Conservation (phyloP, 2,113 vertebrate species). For the Dasyprocta punctata region DNA sequence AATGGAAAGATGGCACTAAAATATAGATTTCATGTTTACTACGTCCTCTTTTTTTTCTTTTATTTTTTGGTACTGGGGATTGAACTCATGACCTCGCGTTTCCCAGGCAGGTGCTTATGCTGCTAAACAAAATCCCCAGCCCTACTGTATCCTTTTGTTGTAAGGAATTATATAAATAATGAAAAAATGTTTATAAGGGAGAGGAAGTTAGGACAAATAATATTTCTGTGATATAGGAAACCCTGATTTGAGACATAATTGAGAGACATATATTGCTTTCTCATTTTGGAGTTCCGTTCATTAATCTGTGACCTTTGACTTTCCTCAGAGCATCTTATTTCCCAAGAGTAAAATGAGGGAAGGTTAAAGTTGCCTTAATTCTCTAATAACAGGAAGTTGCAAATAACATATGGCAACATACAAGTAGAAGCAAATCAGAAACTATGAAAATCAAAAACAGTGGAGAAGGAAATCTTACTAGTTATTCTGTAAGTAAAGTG, state of each 20-base stretch:
- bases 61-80: no score
- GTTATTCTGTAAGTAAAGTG: background rate
- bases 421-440: background rate
- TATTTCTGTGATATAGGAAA: background rate
- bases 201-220: background rate
- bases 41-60: no score
- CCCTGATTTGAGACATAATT: background rate
- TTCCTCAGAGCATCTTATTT: background rate
- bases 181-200: background rate
- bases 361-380: background rate
- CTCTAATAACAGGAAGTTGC: background rate
- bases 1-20: background rate
- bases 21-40: background rate
- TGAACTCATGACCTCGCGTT: no score
- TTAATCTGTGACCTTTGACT: background rate
- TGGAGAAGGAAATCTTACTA: background rate
- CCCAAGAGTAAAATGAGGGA: background rate
- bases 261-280: background rate
- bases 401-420: background rate
- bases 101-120: no score
- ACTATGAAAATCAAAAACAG: background rate
- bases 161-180: background rate
- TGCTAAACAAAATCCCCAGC: no score
- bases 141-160: background rate
- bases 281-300: background rate